Evolutionary conservation across 1,140 invertebrate genomes (phyloP), one percentile per base, ranked within the genome.

Genomic region (Centruroides sculpturatus): DNA sequence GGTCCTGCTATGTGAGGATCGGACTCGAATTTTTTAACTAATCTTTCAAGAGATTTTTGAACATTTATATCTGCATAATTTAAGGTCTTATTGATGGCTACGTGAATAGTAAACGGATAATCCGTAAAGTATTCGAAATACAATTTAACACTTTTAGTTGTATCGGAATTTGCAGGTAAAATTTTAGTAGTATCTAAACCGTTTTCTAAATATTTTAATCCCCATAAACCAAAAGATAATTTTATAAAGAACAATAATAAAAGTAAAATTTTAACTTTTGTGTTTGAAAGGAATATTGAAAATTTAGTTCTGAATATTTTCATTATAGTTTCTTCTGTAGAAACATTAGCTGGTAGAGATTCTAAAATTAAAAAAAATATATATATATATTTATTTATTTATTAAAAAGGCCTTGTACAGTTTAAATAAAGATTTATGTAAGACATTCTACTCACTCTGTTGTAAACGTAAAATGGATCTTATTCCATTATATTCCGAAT

Each of bases 71-170:
- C 83, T 11, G 87, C 89, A 74, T 95, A 92, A 69, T 94, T 82
- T 51, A 91, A 80, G 2, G 86, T 78, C 1, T 90, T 89, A 47
- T 80, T 82, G 35, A 96, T 80, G 0, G 94, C 82, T 66, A 87
- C 86, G 81, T 90, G 87, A 72, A 91, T 86, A 67, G 85, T 81
- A 69, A 92, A 92, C 0, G 89, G 89, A 73, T 88, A 92, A 72
- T 92, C 89, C 68, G 87, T 79, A 75, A 89, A 93, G 73, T 89
- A 92, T 61, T 82, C 79, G 69, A 92, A 89, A 73, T 93, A 89
- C 5, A 85, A 77, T 69, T 92, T 86, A 69, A 92, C 92, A 71
- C 91, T 92, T 61, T 82, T 81, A 12, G 91, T 85, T 5, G 89
- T 90, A 69, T 92, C 92, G 0, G 89, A 92, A 72, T 92, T 88